Percentiles rank a stretch among this genome's conserved stretches.
These are phyloP conservation scores for Leguminivora glycinivorella DNA, from an alignment of 1,140 invertebrate genomes.

Conservation along the genomic window DNA sequence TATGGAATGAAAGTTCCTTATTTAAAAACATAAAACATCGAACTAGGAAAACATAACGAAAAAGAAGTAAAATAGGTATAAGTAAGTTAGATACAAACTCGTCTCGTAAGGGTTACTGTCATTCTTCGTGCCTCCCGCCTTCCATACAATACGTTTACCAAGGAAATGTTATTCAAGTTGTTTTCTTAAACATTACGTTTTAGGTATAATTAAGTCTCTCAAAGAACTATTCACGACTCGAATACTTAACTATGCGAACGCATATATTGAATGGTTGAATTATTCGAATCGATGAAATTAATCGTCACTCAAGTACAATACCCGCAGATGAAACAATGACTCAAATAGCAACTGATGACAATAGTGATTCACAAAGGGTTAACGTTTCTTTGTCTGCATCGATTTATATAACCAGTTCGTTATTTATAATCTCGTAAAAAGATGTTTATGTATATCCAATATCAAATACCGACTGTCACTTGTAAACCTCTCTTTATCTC, in stretches of 20 bases:
- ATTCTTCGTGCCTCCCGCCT: too few relatives aligned
- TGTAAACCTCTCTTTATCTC: neutral
- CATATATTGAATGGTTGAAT: neutral
- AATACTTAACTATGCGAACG: neutral
- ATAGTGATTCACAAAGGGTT: neutral
- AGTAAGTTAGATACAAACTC: too few relatives aligned
- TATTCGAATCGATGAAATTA: neutral
- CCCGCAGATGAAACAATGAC: neutral
- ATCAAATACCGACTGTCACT: neutral
- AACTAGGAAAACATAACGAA: too few relatives aligned
- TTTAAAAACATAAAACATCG: too few relatives aligned
- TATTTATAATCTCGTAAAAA: neutral
- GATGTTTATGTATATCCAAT: neutral
- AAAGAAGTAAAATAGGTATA: too few relatives aligned
- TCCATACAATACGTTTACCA: too few relatives aligned
- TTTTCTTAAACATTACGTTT: too few relatives aligned
- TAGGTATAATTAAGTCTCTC: too few relatives aligned
- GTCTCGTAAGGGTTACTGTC: too few relatives aligned
- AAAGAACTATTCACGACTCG: too few relatives aligned
- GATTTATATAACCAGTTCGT: neutral
- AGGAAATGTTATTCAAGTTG: too few relatives aligned
- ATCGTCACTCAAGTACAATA: neutral
- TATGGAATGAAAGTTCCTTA: too few relatives aligned
- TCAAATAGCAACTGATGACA: neutral
- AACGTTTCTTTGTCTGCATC: constrained; percentile 1